Base-by-base conservation (phyloP, 2,113 vertebrate species). In the Sorex fumeus region DNA sequence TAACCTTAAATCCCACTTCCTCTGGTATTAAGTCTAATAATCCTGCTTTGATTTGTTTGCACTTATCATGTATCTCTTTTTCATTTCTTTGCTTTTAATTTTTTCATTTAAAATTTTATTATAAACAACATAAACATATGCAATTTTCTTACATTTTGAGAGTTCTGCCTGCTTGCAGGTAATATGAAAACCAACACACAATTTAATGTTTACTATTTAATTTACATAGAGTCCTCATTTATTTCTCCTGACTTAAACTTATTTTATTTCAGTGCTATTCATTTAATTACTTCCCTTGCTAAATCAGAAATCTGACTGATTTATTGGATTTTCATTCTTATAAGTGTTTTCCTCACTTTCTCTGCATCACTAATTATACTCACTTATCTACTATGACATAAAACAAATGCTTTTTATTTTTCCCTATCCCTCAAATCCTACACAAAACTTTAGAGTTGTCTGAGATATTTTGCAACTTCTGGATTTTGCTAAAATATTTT, bases 401-500 rank as follows among this genome's bases (percentile, higher is more conserved):
- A 40, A 78, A 80, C 9, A 34, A 28, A 80, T 81, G 40, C 2
- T 64, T 88, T 80, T 84, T 19, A 34, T 87, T 80, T 70, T 72
- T 23, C 8, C 36, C 27, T 72, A 28, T 45, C 7, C 21, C 16
- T 87, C 1, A 5, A 70, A 18, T 12, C 4, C 36, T 67, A 30
- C 7, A 81, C 2, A 4, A 69, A 82, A 19, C 2, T 50, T 83
- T 86, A 69, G 3, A 64, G 67, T 79, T 7, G 4, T 80, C 69
- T 91, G 57, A 86, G n/a, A 27, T 25, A 91, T 45, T 94, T 84
- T 87, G 66, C 25, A 43, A 81, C 23, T 77, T 30, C 12, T 91
- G 2, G n/a, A 10, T 83, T 95, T 93, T 91, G 30, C 3, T 91
- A 64, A 84, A 81, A 84, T 93, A 36, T 69, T 40, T 88, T 76